These are phyloP conservation scores for Semnornis frantzii DNA, from an alignment of 2,113 vertebrate species.

Conservation along the genomic window DNA sequence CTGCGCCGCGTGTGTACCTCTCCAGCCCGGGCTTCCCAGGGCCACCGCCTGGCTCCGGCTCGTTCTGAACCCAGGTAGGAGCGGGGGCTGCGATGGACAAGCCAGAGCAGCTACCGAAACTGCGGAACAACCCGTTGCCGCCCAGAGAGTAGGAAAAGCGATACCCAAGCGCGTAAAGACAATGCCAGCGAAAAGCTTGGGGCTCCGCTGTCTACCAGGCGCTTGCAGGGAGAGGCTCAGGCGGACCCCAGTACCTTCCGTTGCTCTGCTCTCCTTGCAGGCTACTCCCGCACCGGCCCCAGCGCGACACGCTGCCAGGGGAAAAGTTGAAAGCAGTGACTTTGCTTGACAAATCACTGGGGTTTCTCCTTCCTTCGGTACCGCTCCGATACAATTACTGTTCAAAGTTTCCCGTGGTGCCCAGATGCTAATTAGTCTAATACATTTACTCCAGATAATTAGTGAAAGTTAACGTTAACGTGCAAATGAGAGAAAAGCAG, in stretches of 20 bases:
- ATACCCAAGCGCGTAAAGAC: rapidly evolving
- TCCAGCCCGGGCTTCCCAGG: not conserved
- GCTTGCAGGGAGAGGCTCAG: not conserved
- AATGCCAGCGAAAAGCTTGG: not conserved
- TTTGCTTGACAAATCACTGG: not conserved
- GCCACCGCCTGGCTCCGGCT: not conserved
- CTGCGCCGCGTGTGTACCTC: not conserved
- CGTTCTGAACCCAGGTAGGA: constrained; percentile 50
- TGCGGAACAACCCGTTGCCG: not conserved
- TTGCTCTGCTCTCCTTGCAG: not conserved
- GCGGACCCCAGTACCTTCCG: not conserved
- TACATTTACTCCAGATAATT: constrained; percentile 41
- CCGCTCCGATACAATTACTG: constrained; percentile 14
- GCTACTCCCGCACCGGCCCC: not conserved
- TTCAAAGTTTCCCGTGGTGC: constrained; percentile 51
- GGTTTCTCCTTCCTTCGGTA: not conserved
- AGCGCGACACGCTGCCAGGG: not conserved
- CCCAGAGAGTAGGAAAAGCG: not conserved
- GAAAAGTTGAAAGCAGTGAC: not conserved
- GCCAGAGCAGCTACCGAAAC: not conserved
- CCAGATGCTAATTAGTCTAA: constrained; percentile 54
- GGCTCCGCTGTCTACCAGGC: not conserved
- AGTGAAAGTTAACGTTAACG: constrained; percentile 35
- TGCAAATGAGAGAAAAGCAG: not conserved
- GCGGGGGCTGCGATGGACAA: not conserved